phyloP scores from a whole-genome alignment of 1,140 invertebrate genomes.

The Dendroctonus valens region DNA sequence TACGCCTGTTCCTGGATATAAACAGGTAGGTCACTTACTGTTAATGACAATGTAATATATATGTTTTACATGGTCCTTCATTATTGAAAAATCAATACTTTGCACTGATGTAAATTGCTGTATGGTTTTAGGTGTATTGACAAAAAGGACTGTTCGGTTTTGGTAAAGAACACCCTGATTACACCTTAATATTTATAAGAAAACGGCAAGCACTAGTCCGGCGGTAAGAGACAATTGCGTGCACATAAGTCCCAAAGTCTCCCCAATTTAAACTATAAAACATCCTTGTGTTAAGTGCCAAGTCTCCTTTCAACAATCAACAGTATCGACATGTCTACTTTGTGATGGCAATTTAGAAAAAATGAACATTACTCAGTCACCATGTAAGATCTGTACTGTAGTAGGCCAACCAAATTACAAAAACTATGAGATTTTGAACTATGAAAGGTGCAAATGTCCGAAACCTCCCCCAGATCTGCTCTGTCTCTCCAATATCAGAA shows the following conservation, averaged over 20 bases:
- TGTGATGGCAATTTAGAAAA: slow-evolving; percentile 38
- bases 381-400: slow-evolving; percentile 46
- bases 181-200: slow-evolving; percentile 28
- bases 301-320: slow-evolving; percentile 30
- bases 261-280: slow-evolving; percentile 23
- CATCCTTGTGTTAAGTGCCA: slow-evolving; percentile 31
- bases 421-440: slow-evolving; percentile 39
- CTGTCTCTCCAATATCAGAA: slow-evolving; percentile 46
- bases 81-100: slow-evolving; percentile 39
- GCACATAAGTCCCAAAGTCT: slow-evolving; percentile 34
- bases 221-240: slow-evolving; percentile 9
- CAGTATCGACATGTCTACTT: slow-evolving; percentile 36
- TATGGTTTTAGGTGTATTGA: slow-evolving; percentile 36
- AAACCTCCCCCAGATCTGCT: slow-evolving; percentile 38
- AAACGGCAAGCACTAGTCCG: slow-evolving; percentile 16
- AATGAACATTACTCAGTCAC: slow-evolving; percentile 46
- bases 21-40: slow-evolving; percentile 17
- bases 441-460: slow-evolving; percentile 44
- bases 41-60: slow-evolving; percentile 2
- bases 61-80: slow-evolving; percentile 8
- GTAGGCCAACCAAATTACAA: slow-evolving; percentile 42
- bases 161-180: slow-evolving; percentile 35
- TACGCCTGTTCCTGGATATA: slow-evolving; percentile 9
- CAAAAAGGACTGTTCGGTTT: slow-evolving; percentile 34
- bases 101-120: slow-evolving; percentile 19